Evolutionary conservation across 2,797 vertebrate genomes (phyloP).

Genomic region (Varecia variegata): DNA sequence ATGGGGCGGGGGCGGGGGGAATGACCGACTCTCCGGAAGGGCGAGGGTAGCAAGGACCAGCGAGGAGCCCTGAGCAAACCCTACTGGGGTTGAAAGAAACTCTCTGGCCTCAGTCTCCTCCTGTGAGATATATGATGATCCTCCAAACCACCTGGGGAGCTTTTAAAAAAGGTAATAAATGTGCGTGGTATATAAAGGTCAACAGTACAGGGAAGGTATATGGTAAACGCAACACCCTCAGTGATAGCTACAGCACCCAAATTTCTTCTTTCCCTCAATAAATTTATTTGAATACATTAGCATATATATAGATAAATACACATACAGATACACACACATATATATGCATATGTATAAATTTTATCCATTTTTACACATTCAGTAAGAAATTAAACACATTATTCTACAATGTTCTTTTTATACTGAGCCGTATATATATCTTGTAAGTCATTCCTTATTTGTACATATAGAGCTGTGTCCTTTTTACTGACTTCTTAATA

Average conservation of each 20-base stretch:
- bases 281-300: neutral
- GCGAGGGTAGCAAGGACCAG: neutral
- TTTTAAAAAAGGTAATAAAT: neutral
- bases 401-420: neutral
- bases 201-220: neutral
- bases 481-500: neutral
- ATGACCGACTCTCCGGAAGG: neutral
- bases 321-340: neutral
- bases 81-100: neutral
- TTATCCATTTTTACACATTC: neutral
- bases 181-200: neutral
- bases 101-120: neutral
- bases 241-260: neutral
- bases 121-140: neutral
- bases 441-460: neutral
- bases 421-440: neutral
- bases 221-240: neutral
- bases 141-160: neutral
- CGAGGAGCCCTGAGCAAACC: neutral
- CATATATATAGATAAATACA: neutral
- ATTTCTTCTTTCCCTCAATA: constrained; percentile 3
- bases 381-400: neutral
- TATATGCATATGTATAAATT: neutral
- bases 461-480: neutral
- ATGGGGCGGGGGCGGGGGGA: neutral